Percentiles rank a stretch among this genome's conserved stretches.
Conservation (phyloP, 1,140 invertebrate genomes). For the Anastrepha obliqua region DNA sequence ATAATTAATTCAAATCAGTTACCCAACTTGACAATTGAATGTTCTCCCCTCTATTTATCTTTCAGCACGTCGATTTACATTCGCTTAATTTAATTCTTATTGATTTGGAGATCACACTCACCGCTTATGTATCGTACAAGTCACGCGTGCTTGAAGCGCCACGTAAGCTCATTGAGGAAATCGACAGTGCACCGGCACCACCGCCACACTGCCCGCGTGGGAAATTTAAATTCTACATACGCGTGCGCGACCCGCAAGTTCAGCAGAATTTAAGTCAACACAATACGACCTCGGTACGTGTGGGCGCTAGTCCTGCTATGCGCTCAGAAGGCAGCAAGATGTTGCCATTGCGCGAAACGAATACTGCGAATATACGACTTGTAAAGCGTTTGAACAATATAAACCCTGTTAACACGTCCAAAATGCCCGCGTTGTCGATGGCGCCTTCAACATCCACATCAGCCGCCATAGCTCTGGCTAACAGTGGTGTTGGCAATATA, state of each 20-base stretch:
- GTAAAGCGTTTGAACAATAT: slow-evolving; percentile 66
- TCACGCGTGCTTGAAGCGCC: slow-evolving; percentile 84
- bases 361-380: slow-evolving; percentile 62
- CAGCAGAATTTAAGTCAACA: slow-evolving; percentile 68
- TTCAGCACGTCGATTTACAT: slow-evolving; percentile 82
- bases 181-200: slow-evolving; percentile 79
- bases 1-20: no score
- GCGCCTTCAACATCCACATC: slow-evolving; percentile 28
- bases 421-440: slow-evolving; percentile 34
- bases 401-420: slow-evolving; percentile 66
- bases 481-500: slow-evolving; percentile 40
- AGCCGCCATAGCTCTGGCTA: slow-evolving; percentile 24
- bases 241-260: slow-evolving; percentile 66
- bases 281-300: slow-evolving; percentile 61
- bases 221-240: slow-evolving; percentile 72
- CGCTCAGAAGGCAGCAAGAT: slow-evolving; percentile 68
- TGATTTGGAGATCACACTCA: slow-evolving; percentile 82
- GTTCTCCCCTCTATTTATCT: slow-evolving; percentile 53
- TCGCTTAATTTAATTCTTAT: slow-evolving; percentile 83
- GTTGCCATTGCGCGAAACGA: slow-evolving; percentile 62
- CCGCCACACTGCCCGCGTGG: slow-evolving; percentile 83
- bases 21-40: no score
- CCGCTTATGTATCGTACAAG: slow-evolving; percentile 89
- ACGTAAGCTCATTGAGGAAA: slow-evolving; percentile 84
- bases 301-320: slow-evolving; percentile 73